Conservation (phyloP, 53 echinoderm and acorn worm species). For the Luidia sarsii region DNA sequence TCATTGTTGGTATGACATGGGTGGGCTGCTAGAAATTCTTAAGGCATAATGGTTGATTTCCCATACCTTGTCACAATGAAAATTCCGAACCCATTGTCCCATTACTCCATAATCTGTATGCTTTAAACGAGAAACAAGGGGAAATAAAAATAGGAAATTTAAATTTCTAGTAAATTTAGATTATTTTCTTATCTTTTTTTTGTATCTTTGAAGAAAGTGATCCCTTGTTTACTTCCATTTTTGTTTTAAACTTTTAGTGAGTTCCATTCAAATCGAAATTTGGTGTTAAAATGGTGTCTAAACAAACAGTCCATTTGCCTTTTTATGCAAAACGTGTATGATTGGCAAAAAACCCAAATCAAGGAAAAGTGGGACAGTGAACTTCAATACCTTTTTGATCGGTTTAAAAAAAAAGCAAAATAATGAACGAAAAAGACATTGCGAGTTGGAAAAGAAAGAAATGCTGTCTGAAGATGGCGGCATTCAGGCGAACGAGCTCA, state of each 20-base stretch:
- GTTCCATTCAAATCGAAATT: not conserved
- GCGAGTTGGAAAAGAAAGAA: not conserved
- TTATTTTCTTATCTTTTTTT: no score
- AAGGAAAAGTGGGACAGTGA: conserved; percentile 3
- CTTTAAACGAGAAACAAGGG: conserved; percentile 52
- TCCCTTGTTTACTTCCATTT: no score
- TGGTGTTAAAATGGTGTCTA: not conserved
- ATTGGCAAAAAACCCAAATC: not conserved
- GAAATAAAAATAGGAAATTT: conserved; percentile 36
- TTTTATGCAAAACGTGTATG: no score
- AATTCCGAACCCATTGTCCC: conserved; percentile 58
- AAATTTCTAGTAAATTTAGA: conserved; percentile 34
- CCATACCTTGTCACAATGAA: conserved; percentile 59
- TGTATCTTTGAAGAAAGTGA: no score
- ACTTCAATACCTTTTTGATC: no score
- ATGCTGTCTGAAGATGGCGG: conserved; percentile 27
- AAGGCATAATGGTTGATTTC: conserved; percentile 1
- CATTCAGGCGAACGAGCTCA: conserved; percentile 48
- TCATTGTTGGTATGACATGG: no score
- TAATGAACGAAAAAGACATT: not conserved
- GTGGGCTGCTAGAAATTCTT: conserved; percentile 3
- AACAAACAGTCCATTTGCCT: no score
- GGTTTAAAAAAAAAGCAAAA: conserved; percentile 6
- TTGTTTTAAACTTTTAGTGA: not conserved
- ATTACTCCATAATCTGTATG: conserved; percentile 59